phyloP scores from a whole-genome alignment of 2,888 invertebrate species.

The Amiota communis region DNA sequence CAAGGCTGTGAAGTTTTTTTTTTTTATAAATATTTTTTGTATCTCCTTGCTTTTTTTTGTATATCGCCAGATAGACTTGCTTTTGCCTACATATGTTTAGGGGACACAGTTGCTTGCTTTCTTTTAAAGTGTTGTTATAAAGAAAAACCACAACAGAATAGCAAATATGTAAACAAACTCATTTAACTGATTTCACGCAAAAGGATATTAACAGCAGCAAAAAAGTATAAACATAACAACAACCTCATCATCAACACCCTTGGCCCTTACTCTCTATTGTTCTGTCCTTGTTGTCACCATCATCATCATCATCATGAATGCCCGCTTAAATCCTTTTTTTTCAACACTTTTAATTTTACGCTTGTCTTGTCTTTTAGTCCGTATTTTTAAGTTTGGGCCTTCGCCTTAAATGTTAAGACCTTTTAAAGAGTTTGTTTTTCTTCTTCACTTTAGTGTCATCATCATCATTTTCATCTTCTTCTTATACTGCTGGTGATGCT shows the following conservation, averaged over 20 bases:
- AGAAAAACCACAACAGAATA: constrained; percentile 13
- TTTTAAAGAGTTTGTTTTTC: constrained; percentile 21
- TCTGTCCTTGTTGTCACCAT: neutral
- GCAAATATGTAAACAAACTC: constrained; percentile 64
- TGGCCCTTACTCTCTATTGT: too few species aligned
- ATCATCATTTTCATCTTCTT: constrained; percentile 34
- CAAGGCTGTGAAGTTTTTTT: neutral
- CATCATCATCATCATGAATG: neutral
- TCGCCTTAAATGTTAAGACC: constrained; percentile 5
- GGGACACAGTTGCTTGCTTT: constrained; percentile 19
- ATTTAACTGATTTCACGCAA: constrained; percentile 62
- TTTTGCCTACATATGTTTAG: constrained; percentile 56
- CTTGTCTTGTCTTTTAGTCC: constrained; percentile 12
- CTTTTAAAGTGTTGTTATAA: neutral
- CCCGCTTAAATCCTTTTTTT: constrained; percentile 20
- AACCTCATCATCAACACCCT: neutral
- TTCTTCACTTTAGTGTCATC: neutral
- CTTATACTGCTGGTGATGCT: constrained; percentile 34
- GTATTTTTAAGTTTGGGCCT: neutral
- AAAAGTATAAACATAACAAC: neutral
- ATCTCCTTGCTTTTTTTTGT: neutral
- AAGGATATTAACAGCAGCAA: constrained; percentile 48
- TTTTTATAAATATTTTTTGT: neutral
- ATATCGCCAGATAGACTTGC: constrained; percentile 30
- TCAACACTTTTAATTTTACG: constrained; percentile 24